phyloP scores from a whole-genome alignment of 2,797 vertebrate genomes.

The Helostoma temminkii region DNA sequence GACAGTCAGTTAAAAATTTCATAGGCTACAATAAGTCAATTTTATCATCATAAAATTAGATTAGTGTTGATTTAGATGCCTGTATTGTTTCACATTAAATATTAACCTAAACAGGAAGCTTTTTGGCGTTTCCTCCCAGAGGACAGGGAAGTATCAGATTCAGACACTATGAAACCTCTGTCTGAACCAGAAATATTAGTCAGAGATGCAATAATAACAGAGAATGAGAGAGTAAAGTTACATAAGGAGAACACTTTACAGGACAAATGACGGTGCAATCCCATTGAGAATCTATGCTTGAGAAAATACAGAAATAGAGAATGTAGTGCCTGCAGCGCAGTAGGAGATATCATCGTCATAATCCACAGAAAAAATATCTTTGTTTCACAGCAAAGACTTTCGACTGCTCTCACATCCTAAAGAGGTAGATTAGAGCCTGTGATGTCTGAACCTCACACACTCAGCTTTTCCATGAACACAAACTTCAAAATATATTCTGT shows the following conservation, averaged over 20 bases:
- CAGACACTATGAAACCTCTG: slow-evolving; percentile 60
- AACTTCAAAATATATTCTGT: slow-evolving; percentile 58
- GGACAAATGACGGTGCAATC: slow-evolving; percentile 80
- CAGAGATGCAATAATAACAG: slow-evolving; percentile 71
- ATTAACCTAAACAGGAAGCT: slow-evolving; percentile 74
- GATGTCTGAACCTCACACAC: slow-evolving; percentile 62
- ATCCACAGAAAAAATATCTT: slow-evolving; percentile 69
- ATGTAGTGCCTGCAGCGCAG: slow-evolving; percentile 75
- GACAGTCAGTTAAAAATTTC: slow-evolving; percentile 45
- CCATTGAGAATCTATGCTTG: slow-evolving; percentile 70
- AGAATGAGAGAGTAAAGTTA: slow-evolving; percentile 74
- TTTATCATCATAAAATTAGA: slow-evolving; percentile 53
- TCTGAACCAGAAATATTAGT: slow-evolving; percentile 76
- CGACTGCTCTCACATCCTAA: slow-evolving; percentile 62
- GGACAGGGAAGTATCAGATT: slow-evolving; percentile 69
- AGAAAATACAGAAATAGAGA: slow-evolving; percentile 77
- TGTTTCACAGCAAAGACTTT: slow-evolving; percentile 68
- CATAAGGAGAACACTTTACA: slow-evolving; percentile 75
- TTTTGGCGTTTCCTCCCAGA: slow-evolving; percentile 66
- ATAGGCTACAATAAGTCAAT: slow-evolving; percentile 44
- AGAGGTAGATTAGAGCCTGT: slow-evolving; percentile 74
- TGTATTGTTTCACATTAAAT: slow-evolving; percentile 76
- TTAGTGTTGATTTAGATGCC: slow-evolving; percentile 66
- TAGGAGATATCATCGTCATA: slow-evolving; percentile 74
- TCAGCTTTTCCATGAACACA: slow-evolving; percentile 49